Evolutionary conservation across 64 coral and sea anemone genomes (phyloP).

Genomic region (Orbicella faveolata): DNA sequence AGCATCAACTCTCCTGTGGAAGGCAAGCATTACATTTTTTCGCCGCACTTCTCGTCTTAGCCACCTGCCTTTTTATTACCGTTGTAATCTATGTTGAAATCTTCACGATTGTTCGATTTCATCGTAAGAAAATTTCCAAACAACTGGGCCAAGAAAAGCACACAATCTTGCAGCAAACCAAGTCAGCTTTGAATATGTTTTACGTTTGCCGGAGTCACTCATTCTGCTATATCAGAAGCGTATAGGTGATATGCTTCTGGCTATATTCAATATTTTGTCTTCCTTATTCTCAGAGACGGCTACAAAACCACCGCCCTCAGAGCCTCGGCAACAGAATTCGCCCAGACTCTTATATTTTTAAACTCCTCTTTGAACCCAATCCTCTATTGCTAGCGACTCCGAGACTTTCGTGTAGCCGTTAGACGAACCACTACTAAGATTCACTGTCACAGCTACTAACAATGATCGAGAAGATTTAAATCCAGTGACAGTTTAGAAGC

Average conservation of each 20-base stretch:
- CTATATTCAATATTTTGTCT: slow-evolving; percentile 12
- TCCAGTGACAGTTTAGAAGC: too few relatives aligned
- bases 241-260: too few relatives aligned
- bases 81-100: neutral
- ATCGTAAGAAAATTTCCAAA: neutral
- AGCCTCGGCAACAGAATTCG: neutral
- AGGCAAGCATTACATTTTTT: neutral
- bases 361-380: neutral
- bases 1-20: slow-evolving; percentile 27
- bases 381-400: neutral
- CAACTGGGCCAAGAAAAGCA: neutral
- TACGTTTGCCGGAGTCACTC: neutral
- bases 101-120: neutral
- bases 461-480: too few relatives aligned
- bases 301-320: neutral
- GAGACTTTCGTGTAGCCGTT: neutral
- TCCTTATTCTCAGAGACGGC: slow-evolving; percentile 2
- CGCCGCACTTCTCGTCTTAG: neutral
- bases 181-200: slow-evolving; percentile 8
- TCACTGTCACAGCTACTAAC: too few relatives aligned
- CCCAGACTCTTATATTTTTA: neutral
- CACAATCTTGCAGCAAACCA: neutral
- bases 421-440: neutral
- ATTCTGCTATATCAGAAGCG: neutral
- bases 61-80: neutral